phyloP scores from a whole-genome alignment of 1,140 invertebrate genomes.

The Zaprionus ornatus region DNA sequence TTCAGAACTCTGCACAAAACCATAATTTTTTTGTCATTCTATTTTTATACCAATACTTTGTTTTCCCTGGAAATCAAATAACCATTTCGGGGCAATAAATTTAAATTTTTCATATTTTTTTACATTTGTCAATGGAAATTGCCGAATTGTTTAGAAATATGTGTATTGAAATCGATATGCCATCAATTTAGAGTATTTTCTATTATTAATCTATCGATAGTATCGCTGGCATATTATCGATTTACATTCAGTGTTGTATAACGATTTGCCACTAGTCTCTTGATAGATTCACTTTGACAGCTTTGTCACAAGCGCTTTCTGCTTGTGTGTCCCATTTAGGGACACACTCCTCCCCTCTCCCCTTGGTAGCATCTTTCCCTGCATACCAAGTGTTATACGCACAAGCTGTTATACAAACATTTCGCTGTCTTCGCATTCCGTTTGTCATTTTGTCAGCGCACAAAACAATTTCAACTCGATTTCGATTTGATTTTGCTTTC shows the following conservation, averaged over 20 bases:
- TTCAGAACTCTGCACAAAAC: background rate
- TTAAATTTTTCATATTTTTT: background rate
- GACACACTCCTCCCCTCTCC: background rate
- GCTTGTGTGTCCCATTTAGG: background rate
- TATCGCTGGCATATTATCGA: background rate
- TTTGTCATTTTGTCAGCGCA: slow-evolving; percentile 45
- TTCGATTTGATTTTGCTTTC: slow-evolving; percentile 32
- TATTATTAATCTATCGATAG: background rate
- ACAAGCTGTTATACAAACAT: background rate
- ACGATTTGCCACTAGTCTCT: background rate
- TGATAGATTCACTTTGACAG: background rate
- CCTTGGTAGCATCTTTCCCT: no score
- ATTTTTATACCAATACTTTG: background rate
- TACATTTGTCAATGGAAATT: no score
- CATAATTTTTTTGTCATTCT: background rate
- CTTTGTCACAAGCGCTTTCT: background rate
- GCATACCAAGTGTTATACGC: background rate
- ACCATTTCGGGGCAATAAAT: background rate
- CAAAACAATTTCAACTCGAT: slow-evolving; percentile 50
- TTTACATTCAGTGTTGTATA: background rate
- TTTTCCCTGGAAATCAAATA: background rate
- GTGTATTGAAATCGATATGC: no score
- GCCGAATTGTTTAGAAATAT: no score
- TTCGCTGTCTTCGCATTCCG: slow-evolving; percentile 2
- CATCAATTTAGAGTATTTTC: no score